These are phyloP conservation scores for Contarinia nasturtii DNA, from an alignment of 1,140 invertebrate species.

Conservation along the genomic window DNA sequence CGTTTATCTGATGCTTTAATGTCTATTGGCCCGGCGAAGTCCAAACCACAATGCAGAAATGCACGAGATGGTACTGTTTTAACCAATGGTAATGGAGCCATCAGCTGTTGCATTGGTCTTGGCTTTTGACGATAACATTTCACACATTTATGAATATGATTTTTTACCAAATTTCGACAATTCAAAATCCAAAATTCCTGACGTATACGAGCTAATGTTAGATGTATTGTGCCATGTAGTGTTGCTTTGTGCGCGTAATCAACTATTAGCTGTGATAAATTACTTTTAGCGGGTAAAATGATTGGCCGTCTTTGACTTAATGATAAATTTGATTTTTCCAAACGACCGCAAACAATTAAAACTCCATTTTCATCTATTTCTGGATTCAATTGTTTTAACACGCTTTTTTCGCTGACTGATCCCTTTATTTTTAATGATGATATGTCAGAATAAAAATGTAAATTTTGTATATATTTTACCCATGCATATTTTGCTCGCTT, in stretches of 20 bases:
- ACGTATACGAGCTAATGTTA: not conserved
- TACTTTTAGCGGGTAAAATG: not conserved
- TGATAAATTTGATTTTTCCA: not conserved
- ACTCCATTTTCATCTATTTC: not conserved
- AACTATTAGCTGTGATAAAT: not conserved
- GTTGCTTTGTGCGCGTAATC: not conserved
- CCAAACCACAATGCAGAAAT: conserved; percentile 8
- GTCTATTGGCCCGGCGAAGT: conserved; percentile 10
- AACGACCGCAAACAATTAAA: not conserved
- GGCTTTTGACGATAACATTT: not conserved
- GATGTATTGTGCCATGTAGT: not conserved
- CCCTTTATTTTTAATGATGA: too few species aligned
- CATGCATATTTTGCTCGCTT: too few species aligned
- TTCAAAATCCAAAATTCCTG: conserved; percentile 8
- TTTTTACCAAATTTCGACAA: conserved; percentile 1
- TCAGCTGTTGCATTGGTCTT: not conserved
- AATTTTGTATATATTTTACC: too few species aligned
- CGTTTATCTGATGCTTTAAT: conserved; percentile 2
- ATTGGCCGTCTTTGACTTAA: not conserved
- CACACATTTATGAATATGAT: not conserved
- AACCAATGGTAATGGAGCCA: not conserved
- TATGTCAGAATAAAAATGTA: too few species aligned
- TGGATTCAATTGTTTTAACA: too few species aligned
- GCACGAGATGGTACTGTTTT: conserved; percentile 1
- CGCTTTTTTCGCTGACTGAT: too few species aligned